phyloP scores from a whole-genome alignment of 2,888 invertebrate species.

The Drosophila algonquin region DNA sequence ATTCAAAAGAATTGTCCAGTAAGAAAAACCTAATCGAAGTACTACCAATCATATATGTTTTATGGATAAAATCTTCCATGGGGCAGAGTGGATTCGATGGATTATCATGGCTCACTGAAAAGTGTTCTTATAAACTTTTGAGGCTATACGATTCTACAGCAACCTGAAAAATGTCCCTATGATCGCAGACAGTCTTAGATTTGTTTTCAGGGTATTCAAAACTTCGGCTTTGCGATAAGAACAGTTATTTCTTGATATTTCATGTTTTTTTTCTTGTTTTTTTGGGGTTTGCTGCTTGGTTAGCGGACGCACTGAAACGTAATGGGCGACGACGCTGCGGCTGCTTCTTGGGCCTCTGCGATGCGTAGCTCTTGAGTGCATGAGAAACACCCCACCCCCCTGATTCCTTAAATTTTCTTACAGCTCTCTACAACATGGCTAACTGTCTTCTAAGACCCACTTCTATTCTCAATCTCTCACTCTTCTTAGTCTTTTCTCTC shows the following conservation, averaged over 20 bases:
- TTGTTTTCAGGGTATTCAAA: background rate
- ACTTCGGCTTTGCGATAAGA: background rate
- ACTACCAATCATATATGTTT: too few species aligned
- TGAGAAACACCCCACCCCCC: background rate
- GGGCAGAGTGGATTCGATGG: too few species aligned
- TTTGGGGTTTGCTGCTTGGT: slow-evolving; percentile 69
- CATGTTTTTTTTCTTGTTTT: slow-evolving; percentile 21
- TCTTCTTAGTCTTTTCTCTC: too few species aligned
- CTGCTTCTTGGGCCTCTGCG: slow-evolving; percentile 43
- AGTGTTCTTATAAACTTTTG: too few species aligned
- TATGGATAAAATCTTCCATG: too few species aligned
- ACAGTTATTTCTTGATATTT: background rate
- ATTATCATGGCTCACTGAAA: too few species aligned
- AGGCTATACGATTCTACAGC: too few species aligned
- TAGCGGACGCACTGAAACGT: slow-evolving; percentile 73
- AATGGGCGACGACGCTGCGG: slow-evolving; percentile 57
- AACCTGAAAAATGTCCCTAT: background rate
- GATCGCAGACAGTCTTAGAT: background rate
- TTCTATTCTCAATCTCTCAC: too few species aligned
- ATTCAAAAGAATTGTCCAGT: too few species aligned
- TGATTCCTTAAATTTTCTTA: background rate
- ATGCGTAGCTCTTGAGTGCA: slow-evolving; percentile 41
- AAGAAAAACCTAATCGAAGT: too few species aligned
- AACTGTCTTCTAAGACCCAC: too few species aligned
- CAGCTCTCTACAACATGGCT: too few species aligned